Evolutionary conservation across 1,140 invertebrate genomes (phyloP).

Genomic region (Lasioglossum albipes): DNA sequence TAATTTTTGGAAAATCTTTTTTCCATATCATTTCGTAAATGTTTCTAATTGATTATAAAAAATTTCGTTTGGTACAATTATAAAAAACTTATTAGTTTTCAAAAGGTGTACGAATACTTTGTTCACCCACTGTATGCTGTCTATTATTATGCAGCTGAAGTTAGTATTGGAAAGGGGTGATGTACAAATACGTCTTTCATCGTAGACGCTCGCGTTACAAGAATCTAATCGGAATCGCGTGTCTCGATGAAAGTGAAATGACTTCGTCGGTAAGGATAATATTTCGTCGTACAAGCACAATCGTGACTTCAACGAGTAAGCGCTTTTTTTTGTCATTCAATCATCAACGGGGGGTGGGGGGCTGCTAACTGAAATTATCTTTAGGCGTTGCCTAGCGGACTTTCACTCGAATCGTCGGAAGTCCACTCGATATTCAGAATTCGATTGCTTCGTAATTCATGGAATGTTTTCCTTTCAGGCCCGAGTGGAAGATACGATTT

Average conservation of each 20-base stretch:
- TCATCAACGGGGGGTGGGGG: not conserved
- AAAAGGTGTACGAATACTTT: too few species aligned
- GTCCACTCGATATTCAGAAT: too few species aligned
- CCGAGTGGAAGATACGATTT: not conserved
- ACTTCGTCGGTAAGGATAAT: not conserved
- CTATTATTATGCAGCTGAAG: too few species aligned
- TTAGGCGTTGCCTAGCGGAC: not conserved
- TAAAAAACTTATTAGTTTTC: too few species aligned
- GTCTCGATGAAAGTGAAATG: not conserved
- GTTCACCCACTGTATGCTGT: too few species aligned
- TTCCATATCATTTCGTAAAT: too few species aligned
- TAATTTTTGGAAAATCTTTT: too few species aligned
- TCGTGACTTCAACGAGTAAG: not conserved
- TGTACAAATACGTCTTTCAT: too few species aligned
- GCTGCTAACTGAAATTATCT: not conserved
- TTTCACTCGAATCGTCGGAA: not conserved
- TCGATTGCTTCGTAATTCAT: not conserved
- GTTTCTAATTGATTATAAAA: too few species aligned
- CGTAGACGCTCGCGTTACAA: not conserved
- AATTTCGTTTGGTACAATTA: too few species aligned
- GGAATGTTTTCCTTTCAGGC: not conserved
- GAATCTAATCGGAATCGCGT: not conserved
- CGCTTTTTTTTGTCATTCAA: not conserved
- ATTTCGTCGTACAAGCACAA: not conserved
- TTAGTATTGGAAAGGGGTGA: too few species aligned